These are phyloP conservation scores for Schizopygopsis pylzovi DNA, from an alignment of 2,797 vertebrate genomes.

Conservation along the genomic window DNA sequence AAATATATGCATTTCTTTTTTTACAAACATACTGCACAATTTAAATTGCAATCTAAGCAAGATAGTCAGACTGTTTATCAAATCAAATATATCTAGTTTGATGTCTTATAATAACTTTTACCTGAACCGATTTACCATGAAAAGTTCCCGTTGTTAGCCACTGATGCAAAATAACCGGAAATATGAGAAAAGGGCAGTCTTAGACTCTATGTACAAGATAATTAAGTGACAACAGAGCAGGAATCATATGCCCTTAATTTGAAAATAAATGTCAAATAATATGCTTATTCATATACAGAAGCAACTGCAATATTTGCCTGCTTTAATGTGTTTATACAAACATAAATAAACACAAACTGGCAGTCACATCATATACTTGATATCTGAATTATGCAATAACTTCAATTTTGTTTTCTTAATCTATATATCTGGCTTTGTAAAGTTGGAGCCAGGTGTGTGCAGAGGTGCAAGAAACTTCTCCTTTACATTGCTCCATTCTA, in stretches of 20 bases:
- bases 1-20: too few species aligned
- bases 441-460: conserved; percentile 36
- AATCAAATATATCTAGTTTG: background rate
- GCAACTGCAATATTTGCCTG: background rate
- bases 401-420: background rate
- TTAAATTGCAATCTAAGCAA: background rate
- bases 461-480: conserved; percentile 49
- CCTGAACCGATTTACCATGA: background rate
- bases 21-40: background rate
- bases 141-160: background rate
- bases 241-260: background rate
- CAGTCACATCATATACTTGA: background rate
- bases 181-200: background rate
- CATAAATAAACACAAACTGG: background rate
- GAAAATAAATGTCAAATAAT: conserved; percentile 1
- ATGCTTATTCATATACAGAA: conserved; percentile 9
- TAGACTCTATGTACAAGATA: background rate
- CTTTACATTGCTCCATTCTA: conserved; percentile 46
- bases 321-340: background rate
- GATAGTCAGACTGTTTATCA: background rate
- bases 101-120: background rate
- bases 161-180: background rate
- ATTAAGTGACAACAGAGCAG: background rate
- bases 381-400: background rate
- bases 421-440: conserved; percentile 10